These are phyloP conservation scores for Pseudolaguvia tuberculata DNA, from an alignment of 2,113 vertebrate species.

Conservation along the genomic window DNA sequence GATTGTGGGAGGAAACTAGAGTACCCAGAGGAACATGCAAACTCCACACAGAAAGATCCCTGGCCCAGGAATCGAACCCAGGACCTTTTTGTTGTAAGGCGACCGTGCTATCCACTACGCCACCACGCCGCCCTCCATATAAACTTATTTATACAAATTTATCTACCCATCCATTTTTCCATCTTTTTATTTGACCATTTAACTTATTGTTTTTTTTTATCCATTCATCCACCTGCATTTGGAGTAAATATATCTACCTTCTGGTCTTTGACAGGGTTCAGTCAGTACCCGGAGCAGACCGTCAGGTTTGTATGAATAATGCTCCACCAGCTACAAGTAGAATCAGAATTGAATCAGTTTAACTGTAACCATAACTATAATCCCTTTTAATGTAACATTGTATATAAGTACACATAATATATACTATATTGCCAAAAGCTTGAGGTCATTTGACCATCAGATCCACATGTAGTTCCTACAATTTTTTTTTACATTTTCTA, in stretches of 20 bases:
- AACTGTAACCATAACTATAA: background rate
- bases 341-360: background rate
- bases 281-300: constrained; percentile 83
- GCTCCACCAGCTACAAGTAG: constrained; percentile 81
- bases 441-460: too few species aligned
- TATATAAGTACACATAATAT: background rate
- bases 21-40: too few species aligned
- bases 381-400: background rate
- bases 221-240: background rate
- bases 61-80: too few species aligned
- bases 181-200: background rate
- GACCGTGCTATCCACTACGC: too few species aligned
- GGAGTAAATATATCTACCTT: constrained; percentile 42
- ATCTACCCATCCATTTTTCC: background rate
- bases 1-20: too few species aligned
- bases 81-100: too few species aligned
- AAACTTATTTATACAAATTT: background rate
- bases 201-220: background rate
- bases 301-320: constrained; percentile 95
- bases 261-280: constrained; percentile 69
- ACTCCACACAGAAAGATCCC: too few species aligned
- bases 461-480: too few species aligned
- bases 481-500: too few species aligned
- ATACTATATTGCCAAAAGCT: too few species aligned
- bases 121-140: too few species aligned